Evolutionary conservation across 2,113 vertebrate genomes (phyloP).

Genomic region (Ibidorhyncha struthersii): DNA sequence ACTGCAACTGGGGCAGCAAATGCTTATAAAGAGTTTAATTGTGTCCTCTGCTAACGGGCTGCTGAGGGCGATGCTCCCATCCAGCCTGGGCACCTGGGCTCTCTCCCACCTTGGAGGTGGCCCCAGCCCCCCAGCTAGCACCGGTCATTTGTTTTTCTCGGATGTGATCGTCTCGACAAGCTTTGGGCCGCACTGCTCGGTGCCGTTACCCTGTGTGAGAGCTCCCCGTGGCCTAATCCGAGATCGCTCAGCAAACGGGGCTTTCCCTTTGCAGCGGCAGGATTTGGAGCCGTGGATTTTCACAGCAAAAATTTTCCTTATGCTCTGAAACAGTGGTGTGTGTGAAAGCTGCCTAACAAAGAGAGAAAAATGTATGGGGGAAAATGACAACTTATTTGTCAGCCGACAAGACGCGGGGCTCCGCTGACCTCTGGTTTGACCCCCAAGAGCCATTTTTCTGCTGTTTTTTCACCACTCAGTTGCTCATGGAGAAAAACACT

Average conservation of each 20-base stretch:
- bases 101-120: not conserved
- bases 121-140: not conserved
- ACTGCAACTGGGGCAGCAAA: not conserved
- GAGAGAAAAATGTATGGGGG: not conserved
- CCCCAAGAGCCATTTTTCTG: not conserved
- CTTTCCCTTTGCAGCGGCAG: not conserved
- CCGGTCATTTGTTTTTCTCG: not conserved
- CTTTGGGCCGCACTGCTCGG: accelerated
- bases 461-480: not conserved
- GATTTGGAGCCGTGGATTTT: not conserved
- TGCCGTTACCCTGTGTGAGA: accelerated
- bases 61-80: not conserved
- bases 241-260: accelerated
- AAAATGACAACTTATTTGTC: not conserved
- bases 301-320: not conserved
- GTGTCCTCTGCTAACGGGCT: not conserved
- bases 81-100: not conserved
- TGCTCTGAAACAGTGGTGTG: not conserved
- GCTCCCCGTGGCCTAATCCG: accelerated
- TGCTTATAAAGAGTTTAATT: not conserved
- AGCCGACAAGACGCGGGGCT: not conserved
- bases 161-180: accelerated
- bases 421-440: not conserved
- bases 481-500: not conserved
- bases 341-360: not conserved